Evolutionary conservation across 2,888 invertebrate genomes (phyloP), one percentile per base, ranked within the genome.

Genomic region (Drosophila ustulata): DNA sequence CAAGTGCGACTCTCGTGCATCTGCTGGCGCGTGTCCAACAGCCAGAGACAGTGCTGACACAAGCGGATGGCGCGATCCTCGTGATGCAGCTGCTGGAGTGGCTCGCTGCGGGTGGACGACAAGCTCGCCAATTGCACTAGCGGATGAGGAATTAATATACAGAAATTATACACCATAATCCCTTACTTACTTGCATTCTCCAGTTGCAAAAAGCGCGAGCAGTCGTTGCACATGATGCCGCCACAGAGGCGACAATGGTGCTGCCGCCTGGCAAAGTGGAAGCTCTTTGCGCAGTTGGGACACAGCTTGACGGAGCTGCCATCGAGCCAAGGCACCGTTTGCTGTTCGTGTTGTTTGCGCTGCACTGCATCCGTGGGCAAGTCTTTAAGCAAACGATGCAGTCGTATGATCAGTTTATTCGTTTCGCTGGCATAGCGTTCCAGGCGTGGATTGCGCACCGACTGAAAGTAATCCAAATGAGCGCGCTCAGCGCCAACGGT

Each of bases 221-320:
- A 99, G 82, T 96, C 96, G 90, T 97, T 95, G 91, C 99, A 99
- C 94, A 98, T 96, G 68, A 99, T 95, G 63, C 97, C 96, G 0
- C 99, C 99, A 91, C 98, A 99, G 3, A 99, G 94, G 71, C 99
- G 94, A 90, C 99, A 99, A 93, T 99, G 99, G 93, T 99, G 99
- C 91, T 98, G 97, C 75, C 99, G 93, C 66, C 97, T 93, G 0
- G 98, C 95, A 64, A 98, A 92, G 87, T 96, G 96, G 92, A 99
- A 99, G 49, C 95, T 94, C 90, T 96, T 95, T 0, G 98, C 97
- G 93, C 99, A 99, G 77, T 95, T 96, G 0, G 98, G 98, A 91
- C 99, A 99, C 7, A 97, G 93, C 71, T 96, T 96, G 0, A 98
- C 98, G 58, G 96, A 96, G 51, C 95, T 95, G 37, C 99, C 99